These are phyloP conservation scores for Epistrophe eligans DNA, from an alignment of 2,888 invertebrate genomes.

Conservation along the genomic window DNA sequence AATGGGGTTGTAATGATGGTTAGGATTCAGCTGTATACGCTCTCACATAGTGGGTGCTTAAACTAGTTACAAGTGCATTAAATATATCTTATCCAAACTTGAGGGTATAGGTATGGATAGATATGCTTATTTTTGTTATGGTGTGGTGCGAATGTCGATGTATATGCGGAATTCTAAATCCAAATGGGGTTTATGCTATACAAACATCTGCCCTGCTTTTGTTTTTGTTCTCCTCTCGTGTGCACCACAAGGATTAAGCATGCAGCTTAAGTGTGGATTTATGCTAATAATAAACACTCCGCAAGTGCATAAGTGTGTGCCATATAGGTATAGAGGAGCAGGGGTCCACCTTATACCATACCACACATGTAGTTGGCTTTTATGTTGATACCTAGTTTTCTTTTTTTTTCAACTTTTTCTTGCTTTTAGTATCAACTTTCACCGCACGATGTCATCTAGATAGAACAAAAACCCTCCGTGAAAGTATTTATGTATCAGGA, in stretches of 20 bases:
- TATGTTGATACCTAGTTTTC: constrained; percentile 39
- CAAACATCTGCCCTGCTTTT: constrained; percentile 68
- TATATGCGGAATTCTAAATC: constrained; percentile 51
- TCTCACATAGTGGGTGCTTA: constrained; percentile 55
- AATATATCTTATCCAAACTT: constrained; percentile 69
- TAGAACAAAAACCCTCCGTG: constrained; percentile 20
- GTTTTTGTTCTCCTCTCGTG: constrained; percentile 62
- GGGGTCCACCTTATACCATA: constrained; percentile 2
- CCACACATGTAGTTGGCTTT: constrained; percentile 65
- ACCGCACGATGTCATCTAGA: constrained; percentile 54
- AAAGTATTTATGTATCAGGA: neutral
- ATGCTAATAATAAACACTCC: constrained; percentile 77
- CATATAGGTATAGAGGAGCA: constrained; percentile 47
- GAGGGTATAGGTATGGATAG: neutral
- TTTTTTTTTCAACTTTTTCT: constrained; percentile 33
- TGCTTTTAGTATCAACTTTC: constrained; percentile 71
- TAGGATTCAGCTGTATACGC: constrained; percentile 24
- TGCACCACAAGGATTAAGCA: constrained; percentile 75
- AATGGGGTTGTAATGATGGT: constrained; percentile 26
- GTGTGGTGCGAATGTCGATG: constrained; percentile 42
- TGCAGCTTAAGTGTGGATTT: constrained; percentile 76
- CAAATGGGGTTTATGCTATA: constrained; percentile 61
- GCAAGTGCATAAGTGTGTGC: constrained; percentile 73
- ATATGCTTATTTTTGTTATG: constrained; percentile 12
- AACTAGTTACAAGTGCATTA: constrained; percentile 74